These are phyloP conservation scores for Cossypha polioptera DNA, from an alignment of 2,797 vertebrate species.

Conservation along the genomic window DNA sequence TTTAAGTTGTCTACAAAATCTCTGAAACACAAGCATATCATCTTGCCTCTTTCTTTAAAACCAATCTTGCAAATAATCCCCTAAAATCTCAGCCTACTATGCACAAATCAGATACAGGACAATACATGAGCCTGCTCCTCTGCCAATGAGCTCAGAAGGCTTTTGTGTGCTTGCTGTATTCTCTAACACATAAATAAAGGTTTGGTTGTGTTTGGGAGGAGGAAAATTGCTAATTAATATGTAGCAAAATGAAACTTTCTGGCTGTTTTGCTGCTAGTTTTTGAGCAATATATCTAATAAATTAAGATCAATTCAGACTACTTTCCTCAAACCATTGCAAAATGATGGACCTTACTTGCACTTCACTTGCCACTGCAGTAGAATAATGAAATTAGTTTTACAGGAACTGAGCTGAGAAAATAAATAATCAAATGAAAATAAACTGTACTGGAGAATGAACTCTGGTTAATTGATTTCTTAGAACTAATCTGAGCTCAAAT, in stretches of 20 bases:
- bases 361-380: neutral
- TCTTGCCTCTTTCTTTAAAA: neutral
- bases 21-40: neutral
- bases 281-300: neutral
- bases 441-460: neutral
- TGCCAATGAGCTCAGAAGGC: neutral
- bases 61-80: neutral
- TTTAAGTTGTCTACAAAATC: neutral
- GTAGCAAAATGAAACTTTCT: neutral
- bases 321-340: neutral
- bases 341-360: neutral
- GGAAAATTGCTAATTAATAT: neutral
- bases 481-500: neutral
- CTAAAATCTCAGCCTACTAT: neutral
- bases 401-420: neutral
- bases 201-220: neutral
- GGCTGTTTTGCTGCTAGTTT: neutral
- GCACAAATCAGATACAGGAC: neutral
- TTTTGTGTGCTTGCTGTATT: neutral
- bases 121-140: neutral
- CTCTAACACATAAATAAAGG: neutral
- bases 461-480: neutral
- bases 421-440: neutral
- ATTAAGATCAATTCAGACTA: neutral
- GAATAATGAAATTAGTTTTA: neutral